Evolutionary conservation across 2,797 vertebrate species (phyloP).

Genomic region (Coranthus polyacanthus): DNA sequence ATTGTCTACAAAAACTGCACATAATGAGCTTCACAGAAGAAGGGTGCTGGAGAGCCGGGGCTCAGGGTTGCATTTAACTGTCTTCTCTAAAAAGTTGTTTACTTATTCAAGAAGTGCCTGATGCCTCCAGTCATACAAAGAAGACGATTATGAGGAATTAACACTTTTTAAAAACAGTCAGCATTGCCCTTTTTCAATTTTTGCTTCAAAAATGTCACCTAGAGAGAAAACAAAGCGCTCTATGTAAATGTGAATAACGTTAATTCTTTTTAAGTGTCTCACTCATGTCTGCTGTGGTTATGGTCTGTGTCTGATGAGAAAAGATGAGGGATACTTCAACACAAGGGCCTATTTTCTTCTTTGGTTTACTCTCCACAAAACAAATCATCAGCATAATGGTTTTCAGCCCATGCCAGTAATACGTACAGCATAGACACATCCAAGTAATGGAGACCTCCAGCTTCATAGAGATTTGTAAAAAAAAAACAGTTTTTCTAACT

Average conservation of each 20-base stretch:
- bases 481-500: no score
- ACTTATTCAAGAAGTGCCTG: constrained; percentile 42
- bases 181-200: constrained; percentile 36
- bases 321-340: not conserved
- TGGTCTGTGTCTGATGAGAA: not conserved
- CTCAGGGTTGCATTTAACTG: constrained; percentile 13
- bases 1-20: no score
- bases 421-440: no score
- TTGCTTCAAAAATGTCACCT: constrained; percentile 2
- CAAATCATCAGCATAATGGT: no score
- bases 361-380: no score
- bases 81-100: constrained; percentile 48
- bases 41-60: no score
- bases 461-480: no score
- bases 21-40: no score
- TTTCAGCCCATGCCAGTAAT: no score
- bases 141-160: constrained; percentile 58
- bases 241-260: not conserved
- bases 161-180: constrained; percentile 14
- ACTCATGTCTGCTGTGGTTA: not conserved
- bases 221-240: not conserved
- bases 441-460: no score
- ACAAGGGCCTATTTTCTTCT: no score
- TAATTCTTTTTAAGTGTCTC: constrained; percentile 2
- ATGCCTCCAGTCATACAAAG: constrained; percentile 35